Evolutionary conservation across 2,888 invertebrate genomes (phyloP).

Genomic region (Tubulanus polymorphus): DNA sequence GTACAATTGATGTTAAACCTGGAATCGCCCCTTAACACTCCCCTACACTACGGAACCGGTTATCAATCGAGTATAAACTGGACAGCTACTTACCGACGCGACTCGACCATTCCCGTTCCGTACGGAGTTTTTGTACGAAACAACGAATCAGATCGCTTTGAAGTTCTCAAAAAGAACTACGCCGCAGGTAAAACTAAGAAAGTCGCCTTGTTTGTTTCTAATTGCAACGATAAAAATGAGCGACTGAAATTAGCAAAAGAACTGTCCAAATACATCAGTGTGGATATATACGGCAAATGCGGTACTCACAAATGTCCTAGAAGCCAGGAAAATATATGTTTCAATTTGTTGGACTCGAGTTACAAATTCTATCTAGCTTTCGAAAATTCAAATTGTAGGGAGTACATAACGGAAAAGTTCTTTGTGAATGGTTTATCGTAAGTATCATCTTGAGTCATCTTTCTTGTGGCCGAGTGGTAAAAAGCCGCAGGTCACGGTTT

Average conservation of each 20-base stretch:
- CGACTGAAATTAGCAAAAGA: constrained; percentile 77
- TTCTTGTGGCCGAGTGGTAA: no score
- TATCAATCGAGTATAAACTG: constrained; percentile 81
- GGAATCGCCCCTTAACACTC: constrained; percentile 94
- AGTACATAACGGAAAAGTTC: constrained; percentile 92
- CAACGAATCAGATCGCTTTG: constrained; percentile 1
- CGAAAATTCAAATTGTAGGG: constrained; percentile 90
- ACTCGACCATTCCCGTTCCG: constrained; percentile 90
- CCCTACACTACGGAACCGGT: constrained; percentile 67
- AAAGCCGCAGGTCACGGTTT: no score
- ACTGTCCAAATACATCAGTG: constrained; percentile 77
- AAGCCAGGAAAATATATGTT: constrained; percentile 66
- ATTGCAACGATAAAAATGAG: constrained; percentile 85
- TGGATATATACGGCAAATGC: constrained; percentile 84
- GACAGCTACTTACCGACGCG: constrained; percentile 92
- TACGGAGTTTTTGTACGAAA: constrained; percentile 90
- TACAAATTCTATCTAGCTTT: constrained; percentile 95
- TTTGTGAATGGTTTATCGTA: constrained; percentile 85
- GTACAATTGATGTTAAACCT: constrained; percentile 90
- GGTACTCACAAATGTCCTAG: constrained; percentile 74
- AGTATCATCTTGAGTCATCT: constrained; percentile 53
- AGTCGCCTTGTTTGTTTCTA: constrained; percentile 93
- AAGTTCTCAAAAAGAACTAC: constrained; percentile 12
- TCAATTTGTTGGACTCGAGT: constrained; percentile 79
- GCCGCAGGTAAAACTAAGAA: constrained; percentile 81